Evolutionary conservation across 2,797 vertebrate genomes (phyloP), one percentile per base, ranked within the genome.

Genomic region (Astyanax mexicanus): DNA sequence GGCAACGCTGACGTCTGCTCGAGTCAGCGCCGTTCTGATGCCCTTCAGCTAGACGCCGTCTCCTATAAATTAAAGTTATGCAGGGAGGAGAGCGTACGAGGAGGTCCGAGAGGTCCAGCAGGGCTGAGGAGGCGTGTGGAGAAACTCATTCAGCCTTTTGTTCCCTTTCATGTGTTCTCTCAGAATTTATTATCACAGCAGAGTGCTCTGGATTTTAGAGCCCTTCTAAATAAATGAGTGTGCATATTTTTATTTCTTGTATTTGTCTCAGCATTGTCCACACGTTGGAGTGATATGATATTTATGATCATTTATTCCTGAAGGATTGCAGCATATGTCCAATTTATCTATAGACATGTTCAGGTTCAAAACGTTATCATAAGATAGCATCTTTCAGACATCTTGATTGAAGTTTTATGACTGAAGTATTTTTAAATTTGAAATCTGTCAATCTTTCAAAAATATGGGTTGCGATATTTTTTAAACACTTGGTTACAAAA

Each of bases 61-160:
- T 44, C 78, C 75, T 82, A 90, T 91, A 90, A 82, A 91, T 89
- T 85, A 84, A 74, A 73, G 75, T 81, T 74, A 81, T 84, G 86
- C 82, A 64, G 75, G 74, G 79, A 70, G 74, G 61, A 71, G 85
- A 80, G 64, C 78, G 75, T 74, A 68, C 77, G 86, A 84, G 58
- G 73, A 71, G 77, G 79, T 71, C 72, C 60, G 61, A 69, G 1
- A 23, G 77, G 78, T 71, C 72, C 60, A 61, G 70, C 1, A 25
- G 77, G 78, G 78, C 62, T 61, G 77, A 80, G 80, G 83, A 82
- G 81, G 79, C 19, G 73, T 55, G 35, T 35, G 57, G 57, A 80
- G 83, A 86, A 80, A 85, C 82, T 70, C 83, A 69, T 79, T 88
- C 85, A 77, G 78, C 84, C 86, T 84, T 90, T 89, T 86, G 84